Base-by-base conservation (phyloP, 2,113 vertebrate genomes). In the Pristiophorus japonicus region DNA sequence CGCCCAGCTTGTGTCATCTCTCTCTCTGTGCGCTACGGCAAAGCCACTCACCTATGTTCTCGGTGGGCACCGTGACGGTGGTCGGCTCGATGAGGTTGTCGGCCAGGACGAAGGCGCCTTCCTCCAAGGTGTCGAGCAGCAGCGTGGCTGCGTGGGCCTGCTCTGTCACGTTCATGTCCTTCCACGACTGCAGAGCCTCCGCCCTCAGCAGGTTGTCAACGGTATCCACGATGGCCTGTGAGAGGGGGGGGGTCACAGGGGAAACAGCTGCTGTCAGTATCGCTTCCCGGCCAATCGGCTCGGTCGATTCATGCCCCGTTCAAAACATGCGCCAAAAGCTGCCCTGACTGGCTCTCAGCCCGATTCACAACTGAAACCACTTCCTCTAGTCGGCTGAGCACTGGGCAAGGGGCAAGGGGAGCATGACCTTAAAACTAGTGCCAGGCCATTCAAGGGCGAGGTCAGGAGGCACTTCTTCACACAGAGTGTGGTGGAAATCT, bases 1-100 rank as follows among this genome's bases (percentile, higher is more conserved):
- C 6, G 7, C 88, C 4, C 18, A 42, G 18, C n/a, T 55, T 94
- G 92, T 34, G 8, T 70, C 14, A 18, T 42, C 55, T 38, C 10
- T 20, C 5, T 30, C 42, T 20, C 5, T 30, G 22, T 55, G 30
- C 2, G 20, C 3, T 34, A 47, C 10, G 45, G 24, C 95, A 0
- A 96, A 95, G 51, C 75, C 34, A 98, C 99, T 98, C 97, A 99
- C 99, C 98, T 42, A 99, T 99, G 96, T 99, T 99, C 97, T 98
- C 99, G 92, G 99, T 99, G 75, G 99, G 99, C 97, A 99, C 99
- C 95, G 99, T 99, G 96, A 99, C 99, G 62, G 98, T 98, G 3
- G 99, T 98, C 16, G 99, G 99, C 96, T 99, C 99, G 96, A 99
- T 98, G 38, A 99, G 98, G 97, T 99, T 99, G 97, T 99, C 99